Percentiles rank a stretch among this genome's conserved stretches.
Evolutionary conservation across 2,113 vertebrate species (phyloP).

Genomic region (Dipodomys spectabilis): DNA sequence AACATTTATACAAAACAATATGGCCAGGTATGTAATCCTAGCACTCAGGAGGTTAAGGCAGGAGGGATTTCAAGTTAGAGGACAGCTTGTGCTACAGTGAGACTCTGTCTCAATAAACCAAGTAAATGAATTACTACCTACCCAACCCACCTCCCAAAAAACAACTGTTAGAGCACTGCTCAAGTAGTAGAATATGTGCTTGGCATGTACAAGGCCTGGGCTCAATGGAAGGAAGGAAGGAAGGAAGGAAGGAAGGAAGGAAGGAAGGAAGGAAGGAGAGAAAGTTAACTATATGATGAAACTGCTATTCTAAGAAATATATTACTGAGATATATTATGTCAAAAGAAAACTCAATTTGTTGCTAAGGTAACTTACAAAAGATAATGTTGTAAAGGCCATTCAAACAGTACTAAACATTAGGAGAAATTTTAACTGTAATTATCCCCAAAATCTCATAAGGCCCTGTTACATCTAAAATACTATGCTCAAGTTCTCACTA

Average conservation of each 20-base stretch:
- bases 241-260: too few species aligned
- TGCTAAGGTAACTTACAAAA: constrained; percentile 16
- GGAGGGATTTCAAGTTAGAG: too few species aligned
- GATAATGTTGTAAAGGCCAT: background rate
- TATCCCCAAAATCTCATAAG: constrained; percentile 9
- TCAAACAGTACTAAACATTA: constrained; percentile 39
- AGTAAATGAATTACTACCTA: too few species aligned
- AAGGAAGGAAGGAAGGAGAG: background rate
- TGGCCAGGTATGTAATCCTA: background rate
- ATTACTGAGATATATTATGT: constrained; percentile 1
- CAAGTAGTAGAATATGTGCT: too few species aligned
- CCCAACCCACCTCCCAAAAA: too few species aligned
- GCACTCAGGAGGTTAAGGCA: too few species aligned
- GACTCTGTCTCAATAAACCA: background rate
- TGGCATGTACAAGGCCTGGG: too few species aligned
- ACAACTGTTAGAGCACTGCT: too few species aligned
- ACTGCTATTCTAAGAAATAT: background rate
- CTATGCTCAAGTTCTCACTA: background rate
- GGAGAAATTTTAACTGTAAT: background rate
- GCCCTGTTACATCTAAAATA: background rate
- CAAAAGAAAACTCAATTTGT: constrained; percentile 19
- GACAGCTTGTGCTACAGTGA: background rate
- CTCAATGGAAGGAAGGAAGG: too few species aligned
- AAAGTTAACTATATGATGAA: background rate
- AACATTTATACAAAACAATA: background rate